These are phyloP conservation scores for Amphimedon queenslandica DNA, from an alignment of 37 sponge, comb jelly and placozoan species.

Conservation along the genomic window DNA sequence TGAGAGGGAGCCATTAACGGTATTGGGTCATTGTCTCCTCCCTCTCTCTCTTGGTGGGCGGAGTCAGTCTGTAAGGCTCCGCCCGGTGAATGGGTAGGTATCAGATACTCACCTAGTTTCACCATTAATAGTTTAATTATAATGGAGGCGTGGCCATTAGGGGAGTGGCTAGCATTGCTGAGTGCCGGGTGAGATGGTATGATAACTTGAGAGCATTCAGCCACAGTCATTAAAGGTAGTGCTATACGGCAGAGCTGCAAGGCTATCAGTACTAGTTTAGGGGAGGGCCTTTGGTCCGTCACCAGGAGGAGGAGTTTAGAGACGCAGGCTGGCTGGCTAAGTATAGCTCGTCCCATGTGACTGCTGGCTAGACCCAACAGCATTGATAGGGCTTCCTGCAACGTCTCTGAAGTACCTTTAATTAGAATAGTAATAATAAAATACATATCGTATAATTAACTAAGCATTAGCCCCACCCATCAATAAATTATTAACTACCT, in stretches of 20 bases:
- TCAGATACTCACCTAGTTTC: conserved; percentile 89
- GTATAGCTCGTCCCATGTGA: conserved; percentile 77
- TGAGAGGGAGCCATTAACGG: not conserved
- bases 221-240: conserved; percentile 83
- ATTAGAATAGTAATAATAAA: too few species aligned
- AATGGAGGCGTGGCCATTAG: conserved; percentile 44
- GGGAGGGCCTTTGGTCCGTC: conserved; percentile 91
- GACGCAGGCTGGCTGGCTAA: conserved; percentile 88
- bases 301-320: conserved; percentile 86
- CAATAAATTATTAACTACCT: too few species aligned
- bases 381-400: conserved; percentile 88
- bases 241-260: conserved; percentile 96
- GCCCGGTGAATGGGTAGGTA: conserved; percentile 46
- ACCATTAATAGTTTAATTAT: conserved; percentile 73
- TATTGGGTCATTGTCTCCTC: not conserved
- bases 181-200: conserved; percentile 76
- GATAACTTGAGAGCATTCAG: conserved; percentile 61
- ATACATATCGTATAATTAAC: too few species aligned
- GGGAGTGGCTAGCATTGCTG: not conserved
- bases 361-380: conserved; percentile 81
- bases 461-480: too few species aligned
- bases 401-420: conserved; percentile 78
- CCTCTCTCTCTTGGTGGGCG: not conserved
- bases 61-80: not conserved
- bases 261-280: conserved; percentile 85